Conservation (phyloP, 1,140 invertebrate species). For the Drosophila sucinea region DNA sequence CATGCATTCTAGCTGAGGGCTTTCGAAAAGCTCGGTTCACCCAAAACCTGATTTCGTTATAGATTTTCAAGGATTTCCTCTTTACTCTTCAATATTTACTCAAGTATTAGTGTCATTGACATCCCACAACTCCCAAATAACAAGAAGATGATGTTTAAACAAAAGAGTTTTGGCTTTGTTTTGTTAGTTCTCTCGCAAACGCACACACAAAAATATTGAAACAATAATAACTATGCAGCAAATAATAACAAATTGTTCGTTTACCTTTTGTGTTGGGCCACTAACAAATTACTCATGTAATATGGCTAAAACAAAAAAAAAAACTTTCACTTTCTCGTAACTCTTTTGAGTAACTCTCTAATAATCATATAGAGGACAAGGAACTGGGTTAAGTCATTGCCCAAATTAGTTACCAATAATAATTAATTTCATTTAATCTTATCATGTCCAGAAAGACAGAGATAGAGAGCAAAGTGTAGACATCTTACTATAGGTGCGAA, state of each 20-base stretch:
- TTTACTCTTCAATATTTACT: not conserved
- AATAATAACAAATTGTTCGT: conserved; percentile 10
- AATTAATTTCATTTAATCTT: conserved; percentile 2
- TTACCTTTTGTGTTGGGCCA: not conserved
- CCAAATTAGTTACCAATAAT: conserved; percentile 30
- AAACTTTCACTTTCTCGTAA: not conserved
- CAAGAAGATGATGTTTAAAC: not conserved
- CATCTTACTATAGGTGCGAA: not conserved
- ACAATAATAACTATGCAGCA: conserved; percentile 7
- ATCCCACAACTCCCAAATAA: not conserved
- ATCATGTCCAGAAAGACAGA: not conserved
- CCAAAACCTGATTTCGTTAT: not conserved
- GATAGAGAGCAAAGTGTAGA: not conserved
- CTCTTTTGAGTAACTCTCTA: not conserved
- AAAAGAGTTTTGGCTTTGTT: not conserved
- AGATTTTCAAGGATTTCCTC: conserved; percentile 1
- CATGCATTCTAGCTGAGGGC: not conserved
- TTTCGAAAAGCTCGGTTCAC: not conserved
- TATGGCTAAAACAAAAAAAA: not conserved
- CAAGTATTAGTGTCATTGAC: conserved; percentile 1
- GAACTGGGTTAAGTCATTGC: conserved; percentile 34
- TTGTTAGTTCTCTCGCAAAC: not conserved
- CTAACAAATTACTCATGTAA: conserved; percentile 11
- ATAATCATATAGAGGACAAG: not conserved
- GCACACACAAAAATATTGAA: conserved; percentile 2